Evolutionary conservation across 2,113 vertebrate species (phyloP).

Genomic region (Picathartes gymnocephalus): DNA sequence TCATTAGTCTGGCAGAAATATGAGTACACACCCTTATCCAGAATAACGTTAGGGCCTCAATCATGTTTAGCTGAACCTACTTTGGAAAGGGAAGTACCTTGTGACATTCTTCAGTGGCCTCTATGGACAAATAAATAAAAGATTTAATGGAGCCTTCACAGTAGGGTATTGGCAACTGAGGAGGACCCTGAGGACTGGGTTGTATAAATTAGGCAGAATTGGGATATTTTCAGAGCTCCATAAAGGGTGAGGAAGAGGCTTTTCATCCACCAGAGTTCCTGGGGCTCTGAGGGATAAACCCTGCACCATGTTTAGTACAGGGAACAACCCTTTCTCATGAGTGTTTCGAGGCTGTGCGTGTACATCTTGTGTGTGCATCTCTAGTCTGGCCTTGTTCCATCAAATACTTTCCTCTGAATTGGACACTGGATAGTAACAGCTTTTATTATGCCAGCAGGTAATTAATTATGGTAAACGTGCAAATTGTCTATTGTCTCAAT

Average conservation of each 20-base stretch:
- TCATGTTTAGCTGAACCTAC: background rate
- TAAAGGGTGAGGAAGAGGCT: background rate
- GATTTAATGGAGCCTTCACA: conserved; percentile 39
- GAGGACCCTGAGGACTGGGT: background rate
- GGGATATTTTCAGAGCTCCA: background rate
- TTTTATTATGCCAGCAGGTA: conserved; percentile 15
- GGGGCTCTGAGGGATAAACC: background rate
- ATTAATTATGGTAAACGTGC: background rate
- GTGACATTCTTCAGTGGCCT: conserved; percentile 27
- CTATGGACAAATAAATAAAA: conserved; percentile 38
- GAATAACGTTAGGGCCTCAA: background rate
- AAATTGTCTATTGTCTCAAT: background rate
- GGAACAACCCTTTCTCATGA: background rate
- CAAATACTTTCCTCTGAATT: background rate
- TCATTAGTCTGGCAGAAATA: background rate
- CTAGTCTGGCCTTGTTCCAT: background rate
- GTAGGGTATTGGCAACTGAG: background rate
- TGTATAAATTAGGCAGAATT: background rate
- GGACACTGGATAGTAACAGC: background rate
- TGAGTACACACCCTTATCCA: background rate
- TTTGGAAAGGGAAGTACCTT: conserved; percentile 41
- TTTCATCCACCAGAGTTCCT: conserved; percentile 9
- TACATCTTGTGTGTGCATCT: background rate
- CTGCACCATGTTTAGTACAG: background rate
- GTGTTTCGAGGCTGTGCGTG: background rate